Evolutionary conservation across 2,113 vertebrate species (phyloP).

Genomic region (Picathartes gymnocephalus): DNA sequence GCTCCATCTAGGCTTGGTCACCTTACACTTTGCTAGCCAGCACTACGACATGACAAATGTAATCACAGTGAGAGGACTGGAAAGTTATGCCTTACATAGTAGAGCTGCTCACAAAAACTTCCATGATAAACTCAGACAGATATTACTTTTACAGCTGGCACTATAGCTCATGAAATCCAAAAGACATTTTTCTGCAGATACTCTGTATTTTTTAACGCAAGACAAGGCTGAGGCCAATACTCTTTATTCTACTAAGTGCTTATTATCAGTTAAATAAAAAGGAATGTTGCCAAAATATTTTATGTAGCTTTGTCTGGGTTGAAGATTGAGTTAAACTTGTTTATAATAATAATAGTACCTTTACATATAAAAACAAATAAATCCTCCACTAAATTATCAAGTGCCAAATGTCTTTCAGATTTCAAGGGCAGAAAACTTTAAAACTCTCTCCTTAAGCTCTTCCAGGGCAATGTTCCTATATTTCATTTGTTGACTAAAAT

Average conservation of each 20-base stretch:
- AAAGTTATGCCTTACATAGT: slow-evolving; percentile 19
- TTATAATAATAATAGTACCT: neutral
- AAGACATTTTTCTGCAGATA: neutral
- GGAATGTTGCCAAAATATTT: neutral
- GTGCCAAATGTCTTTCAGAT: neutral
- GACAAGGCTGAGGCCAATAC: neutral
- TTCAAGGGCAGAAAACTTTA: neutral
- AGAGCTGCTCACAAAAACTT: slow-evolving; percentile 25
- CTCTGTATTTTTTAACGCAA: neutral
- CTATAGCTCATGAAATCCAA: neutral
- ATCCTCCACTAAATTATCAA: neutral
- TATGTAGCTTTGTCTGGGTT: neutral
- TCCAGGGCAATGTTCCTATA: neutral
- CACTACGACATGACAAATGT: slow-evolving; percentile 45
- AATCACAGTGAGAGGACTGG: slow-evolving; percentile 32
- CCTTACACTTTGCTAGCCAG: slow-evolving; percentile 2
- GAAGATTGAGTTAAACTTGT: neutral
- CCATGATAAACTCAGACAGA: slow-evolving; percentile 14
- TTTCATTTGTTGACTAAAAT: neutral
- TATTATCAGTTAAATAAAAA: neutral
- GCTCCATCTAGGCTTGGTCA: slow-evolving; percentile 44
- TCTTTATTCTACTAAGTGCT: neutral
- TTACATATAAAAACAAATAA: neutral
- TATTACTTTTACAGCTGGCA: neutral
- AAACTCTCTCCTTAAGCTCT: neutral